Conservation (phyloP, 2,888 invertebrate species). For the Dendrolimus houi region DNA sequence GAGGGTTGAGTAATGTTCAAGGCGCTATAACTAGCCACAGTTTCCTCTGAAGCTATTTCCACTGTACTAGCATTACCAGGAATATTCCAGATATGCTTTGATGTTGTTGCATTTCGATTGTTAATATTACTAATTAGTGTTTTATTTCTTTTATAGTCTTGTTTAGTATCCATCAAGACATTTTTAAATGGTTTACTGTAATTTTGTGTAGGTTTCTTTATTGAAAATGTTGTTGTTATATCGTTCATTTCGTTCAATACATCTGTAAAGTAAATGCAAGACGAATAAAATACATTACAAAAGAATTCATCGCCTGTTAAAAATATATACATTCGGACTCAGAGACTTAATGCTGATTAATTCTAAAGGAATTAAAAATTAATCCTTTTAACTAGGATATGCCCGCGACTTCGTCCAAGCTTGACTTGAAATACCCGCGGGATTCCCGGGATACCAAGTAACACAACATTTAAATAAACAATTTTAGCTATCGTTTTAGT, state of each 20-base stretch:
- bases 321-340: too few relatives aligned
- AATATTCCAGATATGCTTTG: constrained; percentile 41
- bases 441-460: too few relatives aligned
- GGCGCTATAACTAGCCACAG: constrained; percentile 12
- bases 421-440: too few relatives aligned
- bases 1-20: constrained; percentile 42
- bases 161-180: constrained; percentile 16
- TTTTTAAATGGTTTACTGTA: constrained; percentile 4
- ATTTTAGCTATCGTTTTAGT: too few relatives aligned
- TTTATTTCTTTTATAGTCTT: background rate
- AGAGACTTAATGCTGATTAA: too few relatives aligned
- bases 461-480: too few relatives aligned
- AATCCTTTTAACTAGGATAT: too few relatives aligned
- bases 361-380: too few relatives aligned
- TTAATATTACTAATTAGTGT: constrained; percentile 28
- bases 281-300: too few relatives aligned
- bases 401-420: too few relatives aligned
- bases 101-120: constrained; percentile 26
- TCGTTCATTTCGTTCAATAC: constrained; percentile 58
- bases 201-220: constrained; percentile 14
- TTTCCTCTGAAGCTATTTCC: constrained; percentile 26
- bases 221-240: constrained; percentile 36
- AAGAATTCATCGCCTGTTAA: too few relatives aligned
- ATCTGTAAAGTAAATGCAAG: constrained; percentile 30
- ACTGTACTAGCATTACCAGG: constrained; percentile 28